A percentile compares a stretch with the other conserved stretches of the same genome.
phyloP scores from a whole-genome alignment of 2,888 invertebrate species.

The Plebejus argus region DNA sequence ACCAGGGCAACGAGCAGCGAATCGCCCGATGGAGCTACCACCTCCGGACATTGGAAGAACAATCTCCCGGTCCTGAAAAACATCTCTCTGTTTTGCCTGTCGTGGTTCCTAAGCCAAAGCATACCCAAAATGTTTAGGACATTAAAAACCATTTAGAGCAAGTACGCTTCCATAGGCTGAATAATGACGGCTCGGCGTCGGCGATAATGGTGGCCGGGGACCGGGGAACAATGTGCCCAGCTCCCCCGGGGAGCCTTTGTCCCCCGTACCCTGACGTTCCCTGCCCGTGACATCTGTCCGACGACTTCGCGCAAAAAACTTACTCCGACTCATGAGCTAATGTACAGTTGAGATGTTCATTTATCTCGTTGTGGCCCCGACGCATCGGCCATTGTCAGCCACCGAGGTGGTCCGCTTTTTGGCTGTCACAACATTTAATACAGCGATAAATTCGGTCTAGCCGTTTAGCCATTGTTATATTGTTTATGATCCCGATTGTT shows the following conservation, averaged over 20 bases:
- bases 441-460: slow-evolving; percentile 54
- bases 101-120: slow-evolving; percentile 56
- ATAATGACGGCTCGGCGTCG: slow-evolving; percentile 76
- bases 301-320: slow-evolving; percentile 76
- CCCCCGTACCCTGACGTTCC: slow-evolving; percentile 70
- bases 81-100: neutral
- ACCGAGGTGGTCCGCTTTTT: slow-evolving; percentile 63
- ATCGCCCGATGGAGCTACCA: neutral
- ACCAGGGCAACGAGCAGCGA: neutral
- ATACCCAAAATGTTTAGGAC: slow-evolving; percentile 74
- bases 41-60: neutral
- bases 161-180: slow-evolving; percentile 74
- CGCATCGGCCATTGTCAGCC: slow-evolving; percentile 70
- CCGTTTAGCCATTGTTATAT: slow-evolving; percentile 34
- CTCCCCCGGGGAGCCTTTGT: slow-evolving; percentile 77
- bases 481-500: slow-evolving; percentile 26
- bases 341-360: slow-evolving; percentile 67
- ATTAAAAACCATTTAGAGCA: slow-evolving; percentile 79
- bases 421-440: slow-evolving; percentile 71
- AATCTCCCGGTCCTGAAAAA: neutral
- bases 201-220: slow-evolving; percentile 70
- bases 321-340: slow-evolving; percentile 61
- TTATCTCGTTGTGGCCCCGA: slow-evolving; percentile 66
- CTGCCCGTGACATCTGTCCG: slow-evolving; percentile 79
- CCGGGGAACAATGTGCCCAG: slow-evolving; percentile 62